phyloP scores from a whole-genome alignment of 2,888 invertebrate genomes.

The Metacarcinus magister region DNA sequence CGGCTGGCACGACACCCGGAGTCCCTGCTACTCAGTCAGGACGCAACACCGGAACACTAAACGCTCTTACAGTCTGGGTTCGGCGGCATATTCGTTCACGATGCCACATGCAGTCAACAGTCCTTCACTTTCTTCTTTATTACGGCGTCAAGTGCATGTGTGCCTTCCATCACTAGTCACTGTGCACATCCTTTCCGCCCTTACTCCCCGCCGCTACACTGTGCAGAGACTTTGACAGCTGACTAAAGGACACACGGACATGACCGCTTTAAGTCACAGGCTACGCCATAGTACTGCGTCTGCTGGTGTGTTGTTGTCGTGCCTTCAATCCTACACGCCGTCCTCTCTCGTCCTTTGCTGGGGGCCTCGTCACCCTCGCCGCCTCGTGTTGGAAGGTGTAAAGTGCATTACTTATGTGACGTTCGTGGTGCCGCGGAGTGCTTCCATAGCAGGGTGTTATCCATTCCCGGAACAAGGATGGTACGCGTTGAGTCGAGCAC shows the following conservation, averaged over 20 bases:
- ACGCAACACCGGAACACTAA: background rate
- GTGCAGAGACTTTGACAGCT: background rate
- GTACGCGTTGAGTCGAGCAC: background rate
- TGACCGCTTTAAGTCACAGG: background rate
- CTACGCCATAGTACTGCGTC: background rate
- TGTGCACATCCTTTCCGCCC: background rate
- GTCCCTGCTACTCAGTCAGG: background rate
- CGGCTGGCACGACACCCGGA: background rate
- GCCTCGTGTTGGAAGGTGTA: background rate
- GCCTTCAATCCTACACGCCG: background rate
- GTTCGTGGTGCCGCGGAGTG: background rate
- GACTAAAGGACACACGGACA: background rate
- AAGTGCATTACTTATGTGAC: background rate
- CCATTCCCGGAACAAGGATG: background rate
- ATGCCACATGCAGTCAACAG: background rate
- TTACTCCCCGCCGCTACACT: too few relatives aligned
- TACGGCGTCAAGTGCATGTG: background rate
- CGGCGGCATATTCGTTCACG: too few relatives aligned
- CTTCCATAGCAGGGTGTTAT: background rate
- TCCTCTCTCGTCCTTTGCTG: background rate
- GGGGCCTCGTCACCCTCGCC: background rate
- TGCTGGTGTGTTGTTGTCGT: background rate
- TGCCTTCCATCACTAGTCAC: background rate
- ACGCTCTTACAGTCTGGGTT: background rate
- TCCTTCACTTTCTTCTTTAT: background rate